phyloP scores from a whole-genome alignment of 1,140 invertebrate species.

The Saccostrea glomerata region DNA sequence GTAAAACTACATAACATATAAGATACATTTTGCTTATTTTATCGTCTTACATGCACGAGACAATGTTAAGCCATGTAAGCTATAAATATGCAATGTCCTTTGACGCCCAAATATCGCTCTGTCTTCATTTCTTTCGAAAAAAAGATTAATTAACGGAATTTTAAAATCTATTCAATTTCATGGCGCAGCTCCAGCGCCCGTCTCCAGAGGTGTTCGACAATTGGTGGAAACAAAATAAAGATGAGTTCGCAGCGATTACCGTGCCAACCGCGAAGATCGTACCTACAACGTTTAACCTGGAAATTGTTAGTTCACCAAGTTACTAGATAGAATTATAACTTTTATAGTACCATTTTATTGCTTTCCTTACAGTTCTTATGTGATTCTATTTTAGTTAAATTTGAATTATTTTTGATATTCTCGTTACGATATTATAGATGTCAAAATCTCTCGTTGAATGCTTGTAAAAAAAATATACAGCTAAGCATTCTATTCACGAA shows the following conservation, averaged over 20 bases:
- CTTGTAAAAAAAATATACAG: background rate
- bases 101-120: background rate
- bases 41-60: background rate
- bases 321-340: background rate
- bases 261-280: background rate
- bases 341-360: background rate
- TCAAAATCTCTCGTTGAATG: background rate
- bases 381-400: background rate
- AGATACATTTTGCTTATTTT: conserved; percentile 13
- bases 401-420: background rate
- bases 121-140: conserved; percentile 20
- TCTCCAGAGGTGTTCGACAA: background rate
- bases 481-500: background rate
- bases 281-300: background rate
- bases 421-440: background rate
- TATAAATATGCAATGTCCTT: conserved; percentile 7
- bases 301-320: background rate
- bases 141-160: conserved; percentile 29
- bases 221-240: conserved; percentile 5
- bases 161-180: conserved; percentile 33
- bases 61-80: background rate
- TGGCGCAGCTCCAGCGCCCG: background rate
- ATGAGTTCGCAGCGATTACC: background rate
- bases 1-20: background rate
- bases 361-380: background rate